Conservation (phyloP, 2,888 invertebrate species). For the Eurytoma californica region DNA sequence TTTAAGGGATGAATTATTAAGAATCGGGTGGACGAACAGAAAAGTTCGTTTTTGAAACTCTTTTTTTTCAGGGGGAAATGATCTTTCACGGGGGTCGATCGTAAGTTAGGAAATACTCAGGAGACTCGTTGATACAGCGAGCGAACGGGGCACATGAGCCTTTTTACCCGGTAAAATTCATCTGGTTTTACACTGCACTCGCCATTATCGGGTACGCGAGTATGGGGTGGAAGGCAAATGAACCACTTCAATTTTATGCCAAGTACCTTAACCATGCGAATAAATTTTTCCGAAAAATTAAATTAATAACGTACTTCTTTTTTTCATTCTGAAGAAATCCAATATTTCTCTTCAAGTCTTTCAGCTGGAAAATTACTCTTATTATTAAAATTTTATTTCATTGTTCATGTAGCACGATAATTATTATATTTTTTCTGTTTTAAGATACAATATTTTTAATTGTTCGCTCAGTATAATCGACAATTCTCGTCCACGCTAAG, state of each 20-base stretch:
- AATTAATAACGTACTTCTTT: neutral
- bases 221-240: neutral
- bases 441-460: too few relatives aligned
- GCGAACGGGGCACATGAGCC: neutral
- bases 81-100: conserved; percentile 21
- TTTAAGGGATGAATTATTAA: neutral
- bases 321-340: neutral
- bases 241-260: conserved; percentile 7
- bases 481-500: too few relatives aligned
- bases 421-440: neutral
- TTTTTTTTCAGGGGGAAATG: neutral
- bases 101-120: conserved; percentile 30
- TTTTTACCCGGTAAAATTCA: conserved; percentile 38
- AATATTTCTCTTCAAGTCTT: neutral
- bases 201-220: neutral
- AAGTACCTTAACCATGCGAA: too few relatives aligned
- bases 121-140: conserved; percentile 38
- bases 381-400: neutral
- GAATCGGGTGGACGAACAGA: neutral
- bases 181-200: conserved; percentile 7
- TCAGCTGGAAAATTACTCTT: neutral
- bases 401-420: neutral
- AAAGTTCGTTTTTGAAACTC: neutral
- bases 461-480: too few relatives aligned
- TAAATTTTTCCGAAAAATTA: too few relatives aligned